Conservation (phyloP, 2,113 vertebrate genomes). For the Setophaga coronata region DNA sequence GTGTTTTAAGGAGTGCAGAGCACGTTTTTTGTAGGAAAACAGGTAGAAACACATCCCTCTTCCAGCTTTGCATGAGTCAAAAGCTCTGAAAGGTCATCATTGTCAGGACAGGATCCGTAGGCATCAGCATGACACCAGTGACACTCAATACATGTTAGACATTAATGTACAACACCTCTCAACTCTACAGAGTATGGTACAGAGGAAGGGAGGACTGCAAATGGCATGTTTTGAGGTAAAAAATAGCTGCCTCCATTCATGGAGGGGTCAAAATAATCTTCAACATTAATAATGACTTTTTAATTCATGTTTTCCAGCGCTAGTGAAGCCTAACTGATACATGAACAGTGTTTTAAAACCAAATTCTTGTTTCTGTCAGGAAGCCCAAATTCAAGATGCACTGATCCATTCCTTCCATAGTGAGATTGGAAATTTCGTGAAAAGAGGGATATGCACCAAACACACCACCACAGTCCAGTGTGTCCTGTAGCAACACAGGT, state of each 20-base stretch:
- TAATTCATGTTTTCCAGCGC: not conserved
- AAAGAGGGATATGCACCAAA: not conserved
- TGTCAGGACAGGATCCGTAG: not conserved
- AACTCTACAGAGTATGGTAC: not conserved
- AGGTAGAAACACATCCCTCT: not conserved
- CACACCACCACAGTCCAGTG: not conserved
- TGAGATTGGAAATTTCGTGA: not conserved
- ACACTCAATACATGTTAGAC: not conserved
- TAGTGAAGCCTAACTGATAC: not conserved
- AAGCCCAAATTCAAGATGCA: not conserved
- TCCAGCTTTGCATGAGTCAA: not conserved
- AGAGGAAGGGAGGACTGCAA: not conserved
- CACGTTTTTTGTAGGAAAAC: not conserved
- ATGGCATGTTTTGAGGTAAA: not conserved
- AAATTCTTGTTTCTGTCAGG: not conserved
- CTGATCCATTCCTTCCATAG: not conserved
- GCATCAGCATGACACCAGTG: not conserved
- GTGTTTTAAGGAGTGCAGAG: not conserved
- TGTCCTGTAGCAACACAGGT: not conserved
- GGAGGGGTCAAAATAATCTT: not conserved
- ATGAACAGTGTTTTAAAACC: not conserved
- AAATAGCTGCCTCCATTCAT: not conserved
- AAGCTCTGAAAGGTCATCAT: not conserved
- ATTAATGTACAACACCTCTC: not conserved
- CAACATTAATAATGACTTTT: not conserved